Evolutionary conservation across 2,888 invertebrate species (phyloP).

Genomic region (Melanotus villosus): DNA sequence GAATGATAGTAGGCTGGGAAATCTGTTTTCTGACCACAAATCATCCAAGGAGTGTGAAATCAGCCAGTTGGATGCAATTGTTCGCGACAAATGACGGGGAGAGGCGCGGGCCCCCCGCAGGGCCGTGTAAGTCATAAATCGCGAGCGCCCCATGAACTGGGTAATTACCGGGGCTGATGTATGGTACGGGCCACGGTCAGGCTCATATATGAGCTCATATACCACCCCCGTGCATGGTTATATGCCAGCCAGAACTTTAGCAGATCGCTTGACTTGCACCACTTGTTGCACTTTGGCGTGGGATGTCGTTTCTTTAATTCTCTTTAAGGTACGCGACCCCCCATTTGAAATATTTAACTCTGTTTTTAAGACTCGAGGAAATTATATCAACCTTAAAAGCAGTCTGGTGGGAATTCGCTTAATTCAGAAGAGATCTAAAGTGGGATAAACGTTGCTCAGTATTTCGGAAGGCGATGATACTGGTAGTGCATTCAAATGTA

Average conservation of each 20-base stretch:
- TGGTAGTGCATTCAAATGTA: too few species aligned
- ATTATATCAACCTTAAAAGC: too few species aligned
- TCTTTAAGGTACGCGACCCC: not conserved
- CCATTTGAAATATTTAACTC: too few species aligned
- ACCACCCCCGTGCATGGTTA: slow-evolving; percentile 56
- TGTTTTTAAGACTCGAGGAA: too few species aligned
- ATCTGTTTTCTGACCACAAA: slow-evolving; percentile 62
- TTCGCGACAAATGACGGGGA: slow-evolving; percentile 62
- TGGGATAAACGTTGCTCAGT: too few species aligned
- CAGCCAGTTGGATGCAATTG: slow-evolving; percentile 61
- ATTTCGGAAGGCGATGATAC: too few species aligned
- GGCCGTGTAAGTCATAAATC: slow-evolving; percentile 59
- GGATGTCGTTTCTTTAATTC: not conserved
- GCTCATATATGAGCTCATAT: slow-evolving; percentile 49
- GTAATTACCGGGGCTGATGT: slow-evolving; percentile 63
- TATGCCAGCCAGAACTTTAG: slow-evolving; percentile 23
- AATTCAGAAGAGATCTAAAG: too few species aligned
- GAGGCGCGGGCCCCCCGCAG: slow-evolving; percentile 61
- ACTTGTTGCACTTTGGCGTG: slow-evolving; percentile 25
- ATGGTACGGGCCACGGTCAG: slow-evolving; percentile 58
- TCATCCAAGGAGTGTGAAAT: slow-evolving; percentile 61
- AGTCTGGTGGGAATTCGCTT: too few species aligned
- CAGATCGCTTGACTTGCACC: slow-evolving; percentile 30
- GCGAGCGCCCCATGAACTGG: slow-evolving; percentile 60
- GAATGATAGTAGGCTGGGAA: slow-evolving; percentile 60